Percentiles rank a stretch among this genome's conserved stretches.
Evolutionary conservation across 53 echinoderm and acorn worm species (phyloP).

Genomic region (Holothuria leucospilota): DNA sequence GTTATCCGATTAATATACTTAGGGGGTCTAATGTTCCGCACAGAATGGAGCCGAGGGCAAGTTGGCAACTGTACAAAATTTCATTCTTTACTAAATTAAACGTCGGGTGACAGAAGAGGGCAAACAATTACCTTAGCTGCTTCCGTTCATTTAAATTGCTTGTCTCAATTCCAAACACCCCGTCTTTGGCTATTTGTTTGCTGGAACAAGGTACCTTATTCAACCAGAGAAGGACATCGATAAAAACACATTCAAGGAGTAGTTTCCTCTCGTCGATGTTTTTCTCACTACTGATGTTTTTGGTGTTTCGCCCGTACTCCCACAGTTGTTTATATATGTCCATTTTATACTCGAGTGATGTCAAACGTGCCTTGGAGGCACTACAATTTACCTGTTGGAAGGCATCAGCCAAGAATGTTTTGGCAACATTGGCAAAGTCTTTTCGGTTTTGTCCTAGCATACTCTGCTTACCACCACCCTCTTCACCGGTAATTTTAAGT

Average conservation of each 20-base stretch:
- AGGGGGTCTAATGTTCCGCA: no score
- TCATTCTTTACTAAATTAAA: no score
- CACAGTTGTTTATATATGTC: conserved; percentile 25
- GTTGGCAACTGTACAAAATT: no score
- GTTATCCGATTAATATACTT: no score
- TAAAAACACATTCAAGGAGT: background rate
- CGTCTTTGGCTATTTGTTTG: conserved; percentile 7
- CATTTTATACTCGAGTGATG: conserved; percentile 28
- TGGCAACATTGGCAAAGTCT: background rate
- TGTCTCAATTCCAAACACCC: background rate
- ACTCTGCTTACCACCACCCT: no score
- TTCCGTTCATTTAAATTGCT: no score
- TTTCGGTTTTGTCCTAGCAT: no score
- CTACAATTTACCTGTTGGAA: background rate
- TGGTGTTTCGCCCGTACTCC: background rate
- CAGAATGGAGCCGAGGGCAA: no score
- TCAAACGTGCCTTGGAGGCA: background rate
- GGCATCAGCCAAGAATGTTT: background rate
- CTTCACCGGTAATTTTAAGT: background rate
- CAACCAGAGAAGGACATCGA: conserved; percentile 19
- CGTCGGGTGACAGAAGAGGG: no score
- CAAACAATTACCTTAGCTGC: no score
- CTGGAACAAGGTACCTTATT: background rate
- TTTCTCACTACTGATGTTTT: background rate
- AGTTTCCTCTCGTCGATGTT: background rate